These are phyloP conservation scores for Drosophila tanythrix DNA, from an alignment of 2,888 invertebrate species.

Conservation along the genomic window DNA sequence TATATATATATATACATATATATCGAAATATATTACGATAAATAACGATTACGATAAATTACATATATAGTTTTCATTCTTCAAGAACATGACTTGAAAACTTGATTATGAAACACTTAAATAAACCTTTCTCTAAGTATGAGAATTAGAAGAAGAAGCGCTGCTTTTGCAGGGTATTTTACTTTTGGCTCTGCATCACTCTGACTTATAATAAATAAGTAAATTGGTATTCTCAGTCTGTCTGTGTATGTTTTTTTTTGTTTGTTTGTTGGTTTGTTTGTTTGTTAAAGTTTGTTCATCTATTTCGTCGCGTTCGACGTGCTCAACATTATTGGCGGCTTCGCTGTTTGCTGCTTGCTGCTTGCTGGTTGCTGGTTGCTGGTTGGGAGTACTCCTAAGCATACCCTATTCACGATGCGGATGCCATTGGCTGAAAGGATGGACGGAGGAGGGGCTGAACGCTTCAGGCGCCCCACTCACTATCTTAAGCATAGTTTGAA, in stretches of 20 bases:
- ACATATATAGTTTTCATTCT: no score
- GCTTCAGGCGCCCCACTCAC: not conserved
- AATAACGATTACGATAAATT: no score
- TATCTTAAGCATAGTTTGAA: slow-evolving; percentile 37
- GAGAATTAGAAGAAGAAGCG: not conserved
- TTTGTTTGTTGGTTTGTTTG: slow-evolving; percentile 37
- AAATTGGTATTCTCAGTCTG: slow-evolving; percentile 61
- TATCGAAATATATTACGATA: no score
- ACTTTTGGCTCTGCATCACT: not conserved
- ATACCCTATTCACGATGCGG: not conserved
- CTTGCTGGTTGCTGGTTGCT: not conserved
- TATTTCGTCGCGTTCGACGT: slow-evolving; percentile 68
- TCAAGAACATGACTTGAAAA: no score
- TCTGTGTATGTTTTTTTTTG: slow-evolving; percentile 19
- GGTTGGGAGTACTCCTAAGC: not conserved
- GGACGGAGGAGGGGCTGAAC: not conserved
- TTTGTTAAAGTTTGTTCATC: slow-evolving; percentile 76
- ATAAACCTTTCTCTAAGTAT: not conserved
- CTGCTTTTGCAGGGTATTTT: not conserved
- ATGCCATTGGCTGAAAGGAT: not conserved
- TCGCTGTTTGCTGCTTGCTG: slow-evolving; percentile 10
- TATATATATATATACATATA: not conserved
- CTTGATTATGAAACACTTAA: not conserved
- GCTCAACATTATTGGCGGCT: slow-evolving; percentile 58
- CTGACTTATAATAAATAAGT: slow-evolving; percentile 54